These are phyloP conservation scores for Oscheius sp. DNA, from an alignment of 2,888 invertebrate genomes.

Conservation along the genomic window DNA sequence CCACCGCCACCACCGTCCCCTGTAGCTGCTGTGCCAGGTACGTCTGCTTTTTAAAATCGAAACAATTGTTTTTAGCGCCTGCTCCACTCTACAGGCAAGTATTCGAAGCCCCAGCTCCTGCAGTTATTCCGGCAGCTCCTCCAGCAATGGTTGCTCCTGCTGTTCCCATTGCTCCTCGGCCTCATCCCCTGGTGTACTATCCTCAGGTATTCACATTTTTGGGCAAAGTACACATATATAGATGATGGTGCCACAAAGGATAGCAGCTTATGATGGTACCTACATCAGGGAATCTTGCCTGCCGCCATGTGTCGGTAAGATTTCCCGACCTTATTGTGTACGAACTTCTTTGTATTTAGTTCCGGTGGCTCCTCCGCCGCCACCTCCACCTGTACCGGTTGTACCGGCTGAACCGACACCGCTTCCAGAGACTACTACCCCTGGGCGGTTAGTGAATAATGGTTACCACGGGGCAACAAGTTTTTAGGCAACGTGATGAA, in stretches of 20 bases:
- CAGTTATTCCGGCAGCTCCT: not conserved
- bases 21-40: conserved; percentile 18
- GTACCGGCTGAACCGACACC: conserved; percentile 31
- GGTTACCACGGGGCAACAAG: no score
- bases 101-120: not conserved
- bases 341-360: conserved; percentile 24
- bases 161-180: conserved; percentile 17
- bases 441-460: no score
- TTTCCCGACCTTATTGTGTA: not conserved
- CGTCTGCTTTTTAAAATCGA: not conserved
- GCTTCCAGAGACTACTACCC: conserved; percentile 40
- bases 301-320: conserved; percentile 25
- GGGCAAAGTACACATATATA: not conserved
- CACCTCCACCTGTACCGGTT: not conserved
- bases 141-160: conserved; percentile 11
- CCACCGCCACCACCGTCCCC: conserved; percentile 9
- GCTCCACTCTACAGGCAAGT: conserved; percentile 17
- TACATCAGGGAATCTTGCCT: conserved; percentile 21
- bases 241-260: conserved; percentile 16
- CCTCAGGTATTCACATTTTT: not conserved
- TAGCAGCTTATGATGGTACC: conserved; percentile 8
- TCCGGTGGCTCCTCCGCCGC: conserved; percentile 29
- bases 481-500: conserved; percentile 29
- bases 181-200: conserved; percentile 26
- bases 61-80: not conserved